phyloP scores from a whole-genome alignment of 2,888 invertebrate species.

The Nebria salina region DNA sequence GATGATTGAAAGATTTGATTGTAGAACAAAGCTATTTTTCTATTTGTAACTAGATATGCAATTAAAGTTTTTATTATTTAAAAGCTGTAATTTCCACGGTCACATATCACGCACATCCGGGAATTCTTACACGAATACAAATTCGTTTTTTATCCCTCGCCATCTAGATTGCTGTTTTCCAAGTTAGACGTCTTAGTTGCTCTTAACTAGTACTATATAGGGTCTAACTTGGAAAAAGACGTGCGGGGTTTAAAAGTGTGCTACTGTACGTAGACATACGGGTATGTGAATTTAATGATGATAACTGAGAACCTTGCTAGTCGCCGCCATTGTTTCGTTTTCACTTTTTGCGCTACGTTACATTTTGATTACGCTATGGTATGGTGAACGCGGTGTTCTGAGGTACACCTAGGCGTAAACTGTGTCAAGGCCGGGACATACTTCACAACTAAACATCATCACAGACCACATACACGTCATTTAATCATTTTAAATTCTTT shows the following conservation, averaged over 20 bases:
- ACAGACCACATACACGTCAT: background rate
- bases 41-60: background rate
- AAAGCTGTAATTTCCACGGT: background rate
- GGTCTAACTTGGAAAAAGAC: too few species aligned
- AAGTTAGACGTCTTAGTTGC: too few species aligned
- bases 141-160: too few species aligned
- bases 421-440: constrained; percentile 1
- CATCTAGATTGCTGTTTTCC: too few species aligned
- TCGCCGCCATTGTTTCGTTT: constrained; percentile 1
- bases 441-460: constrained; percentile 1
- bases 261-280: background rate
- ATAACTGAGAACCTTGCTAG: background rate
- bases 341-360: background rate
- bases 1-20: too few species aligned
- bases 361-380: background rate
- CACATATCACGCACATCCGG: background rate
- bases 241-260: background rate
- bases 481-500: background rate
- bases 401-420: background rate
- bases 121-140: background rate
- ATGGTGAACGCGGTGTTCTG: background rate
- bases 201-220: too few species aligned
- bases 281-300: background rate
- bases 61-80: background rate
- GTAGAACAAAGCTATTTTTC: too few species aligned